These are phyloP conservation scores for Vulpes vulpes DNA, from an alignment of 2,113 vertebrate species.

Conservation along the genomic window DNA sequence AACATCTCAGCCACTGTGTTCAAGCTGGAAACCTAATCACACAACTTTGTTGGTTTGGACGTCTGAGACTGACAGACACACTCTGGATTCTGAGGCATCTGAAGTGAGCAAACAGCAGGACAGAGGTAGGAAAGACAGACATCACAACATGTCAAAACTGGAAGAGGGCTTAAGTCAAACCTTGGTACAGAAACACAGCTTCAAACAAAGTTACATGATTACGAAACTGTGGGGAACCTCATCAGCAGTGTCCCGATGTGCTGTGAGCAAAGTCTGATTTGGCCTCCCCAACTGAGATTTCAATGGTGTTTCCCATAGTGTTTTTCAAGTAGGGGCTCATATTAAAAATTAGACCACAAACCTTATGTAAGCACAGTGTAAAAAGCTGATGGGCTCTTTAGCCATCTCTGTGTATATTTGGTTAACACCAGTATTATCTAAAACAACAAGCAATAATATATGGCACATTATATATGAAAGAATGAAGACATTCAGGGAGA, in stretches of 20 bases:
- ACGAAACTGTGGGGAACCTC: neutral
- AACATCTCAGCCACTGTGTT: neutral
- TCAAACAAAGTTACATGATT: neutral
- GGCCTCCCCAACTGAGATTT: neutral
- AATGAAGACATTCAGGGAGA: neutral
- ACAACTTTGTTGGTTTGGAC: slow-evolving; percentile 53
- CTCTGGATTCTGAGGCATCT: neutral
- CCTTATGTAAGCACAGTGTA: neutral
- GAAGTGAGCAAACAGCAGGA: neutral
- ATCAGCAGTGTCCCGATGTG: neutral
- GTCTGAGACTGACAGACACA: neutral
- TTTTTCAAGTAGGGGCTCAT: neutral
- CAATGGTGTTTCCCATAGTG: neutral
- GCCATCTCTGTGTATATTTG: neutral
- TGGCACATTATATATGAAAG: neutral
- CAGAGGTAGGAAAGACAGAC: neutral
- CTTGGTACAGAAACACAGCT: neutral
- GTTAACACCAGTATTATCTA: neutral
- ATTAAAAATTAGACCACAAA: neutral
- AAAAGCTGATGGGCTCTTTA: neutral
- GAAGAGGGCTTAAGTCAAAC: neutral
- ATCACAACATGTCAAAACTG: neutral
- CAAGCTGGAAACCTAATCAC: slow-evolving; percentile 38
- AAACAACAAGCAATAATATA: neutral
- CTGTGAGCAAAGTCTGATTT: neutral